Conservation (phyloP, 1,140 invertebrate genomes). For the Drosophila ironensis region DNA sequence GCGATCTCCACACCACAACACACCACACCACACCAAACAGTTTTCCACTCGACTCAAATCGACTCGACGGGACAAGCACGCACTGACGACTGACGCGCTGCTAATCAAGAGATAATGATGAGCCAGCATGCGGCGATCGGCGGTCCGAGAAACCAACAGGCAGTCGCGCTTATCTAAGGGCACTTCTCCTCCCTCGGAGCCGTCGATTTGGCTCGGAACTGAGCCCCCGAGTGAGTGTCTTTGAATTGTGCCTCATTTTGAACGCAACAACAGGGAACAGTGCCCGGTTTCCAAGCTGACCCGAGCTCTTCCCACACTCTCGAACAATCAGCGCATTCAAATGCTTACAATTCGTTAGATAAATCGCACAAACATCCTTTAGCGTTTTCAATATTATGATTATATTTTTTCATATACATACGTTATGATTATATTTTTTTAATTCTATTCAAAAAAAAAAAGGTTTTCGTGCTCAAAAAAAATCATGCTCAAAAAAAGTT, state of each 20-base stretch:
- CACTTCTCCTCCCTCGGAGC: slow-evolving; percentile 12
- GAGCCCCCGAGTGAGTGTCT: slow-evolving; percentile 28
- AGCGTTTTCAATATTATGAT: not conserved
- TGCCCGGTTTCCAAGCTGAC: not conserved
- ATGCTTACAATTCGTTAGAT: too few species aligned
- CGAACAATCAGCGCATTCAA: too few species aligned
- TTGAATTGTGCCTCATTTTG: not conserved
- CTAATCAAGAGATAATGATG: slow-evolving; percentile 55
- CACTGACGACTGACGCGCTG: slow-evolving; percentile 34
- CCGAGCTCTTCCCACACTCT: not conserved
- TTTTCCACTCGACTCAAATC: too few species aligned
- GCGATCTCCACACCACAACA: slow-evolving; percentile 11
- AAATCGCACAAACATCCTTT: slow-evolving; percentile 6
- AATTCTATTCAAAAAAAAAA: slow-evolving; percentile 5
- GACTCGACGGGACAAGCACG: slow-evolving; percentile 19
- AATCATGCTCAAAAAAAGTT: slow-evolving; percentile 71
- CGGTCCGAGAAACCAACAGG: slow-evolving; percentile 11
- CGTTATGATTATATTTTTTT: slow-evolving; percentile 1
- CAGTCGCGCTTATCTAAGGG: slow-evolving; percentile 39
- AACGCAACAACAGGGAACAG: not conserved
- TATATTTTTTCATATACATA: slow-evolving; percentile 5
- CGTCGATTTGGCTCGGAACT: slow-evolving; percentile 46
- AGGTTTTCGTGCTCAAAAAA: slow-evolving; percentile 66
- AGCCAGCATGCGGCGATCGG: slow-evolving; percentile 23
- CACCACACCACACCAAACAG: too few species aligned